Base-by-base conservation (phyloP, 2,888 invertebrate species). In the Geotrupes spiniger region DNA sequence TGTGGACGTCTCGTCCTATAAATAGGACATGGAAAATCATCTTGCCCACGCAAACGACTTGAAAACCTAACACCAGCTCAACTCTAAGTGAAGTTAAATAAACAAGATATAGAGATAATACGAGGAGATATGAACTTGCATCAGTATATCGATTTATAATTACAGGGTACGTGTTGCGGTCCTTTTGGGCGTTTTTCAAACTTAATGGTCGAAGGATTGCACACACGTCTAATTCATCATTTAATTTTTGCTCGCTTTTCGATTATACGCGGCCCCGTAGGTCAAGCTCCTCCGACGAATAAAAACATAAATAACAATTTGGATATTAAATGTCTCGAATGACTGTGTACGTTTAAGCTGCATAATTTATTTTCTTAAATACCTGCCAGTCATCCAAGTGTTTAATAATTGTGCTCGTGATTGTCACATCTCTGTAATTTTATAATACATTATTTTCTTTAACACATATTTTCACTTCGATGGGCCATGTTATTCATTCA, bases 71-170 rank as follows among this genome's bases (percentile, higher is more conserved):
- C 21, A 21, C 21, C 21, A 21, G 21, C 21, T 21, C 21, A 3
- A 6, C 4, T 21, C 6, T 21, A 21, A 21, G 21, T 21, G 21
- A 21, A 4, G 21, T 21, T 21, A 21, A 21, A 21, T 21, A 21
- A 21, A 21, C 21, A 21, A 21, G 21, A 21, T 21, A 21, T 21
- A 6, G 11, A 33, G 15, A 33, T 15, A 8, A 12, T 9, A 8
- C 14, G 8, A 9, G 11, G 33, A 33, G 33, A 33, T 33, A 15
- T 15, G 15, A 15, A 33, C 33, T 14, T 33, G 33, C 15, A 33
- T 33, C 33, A 33, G 33, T 33, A 14, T 33, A 33, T 33, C 33
- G 33, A 33, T 33, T 33, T 33, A 33, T 33, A 33, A 33, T 33
- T 33, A 33, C 33, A 15, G 33, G 8, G 9, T 14, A 33, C 8